Conservation (phyloP, 2,113 vertebrate species). For the Natator depressus region DNA sequence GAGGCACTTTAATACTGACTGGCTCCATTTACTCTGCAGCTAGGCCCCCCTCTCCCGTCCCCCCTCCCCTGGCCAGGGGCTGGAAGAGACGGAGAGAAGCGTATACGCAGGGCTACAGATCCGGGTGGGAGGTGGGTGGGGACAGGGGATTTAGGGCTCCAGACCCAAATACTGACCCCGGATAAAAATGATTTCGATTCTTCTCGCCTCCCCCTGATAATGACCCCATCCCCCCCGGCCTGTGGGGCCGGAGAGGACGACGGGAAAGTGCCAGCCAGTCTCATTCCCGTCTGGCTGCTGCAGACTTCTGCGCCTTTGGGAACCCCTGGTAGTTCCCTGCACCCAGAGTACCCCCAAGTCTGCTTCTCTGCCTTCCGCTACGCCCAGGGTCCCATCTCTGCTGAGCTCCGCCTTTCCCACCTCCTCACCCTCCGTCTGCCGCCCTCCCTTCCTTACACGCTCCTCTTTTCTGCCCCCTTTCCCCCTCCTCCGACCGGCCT, state of each 20-base stretch:
- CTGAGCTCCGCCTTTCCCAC: too few relatives aligned
- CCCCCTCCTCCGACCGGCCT: neutral
- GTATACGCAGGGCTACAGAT: too few relatives aligned
- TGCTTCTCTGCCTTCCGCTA: neutral
- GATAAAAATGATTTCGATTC: neutral
- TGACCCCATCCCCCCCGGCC: neutral
- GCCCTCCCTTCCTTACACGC: neutral
- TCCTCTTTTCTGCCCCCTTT: accelerated
- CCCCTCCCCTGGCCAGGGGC: too few relatives aligned
- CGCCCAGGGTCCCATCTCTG: accelerated
- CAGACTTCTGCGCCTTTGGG: neutral
- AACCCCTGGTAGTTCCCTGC: accelerated
- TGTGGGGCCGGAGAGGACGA: too few relatives aligned
- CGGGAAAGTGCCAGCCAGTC: too few relatives aligned
- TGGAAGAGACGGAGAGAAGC: neutral
- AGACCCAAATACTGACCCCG: neutral
- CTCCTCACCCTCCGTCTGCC: neutral
- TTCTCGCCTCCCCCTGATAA: neutral
- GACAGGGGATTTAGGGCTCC: accelerated
- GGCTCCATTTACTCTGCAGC: neutral
- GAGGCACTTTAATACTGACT: neutral
- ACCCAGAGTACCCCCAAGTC: accelerated
- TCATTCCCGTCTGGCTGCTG: neutral
- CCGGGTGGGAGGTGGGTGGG: too few relatives aligned
- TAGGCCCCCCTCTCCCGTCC: neutral